Conservation (phyloP, 2,797 vertebrate genomes). For the Tympanoctomys barrerae region DNA sequence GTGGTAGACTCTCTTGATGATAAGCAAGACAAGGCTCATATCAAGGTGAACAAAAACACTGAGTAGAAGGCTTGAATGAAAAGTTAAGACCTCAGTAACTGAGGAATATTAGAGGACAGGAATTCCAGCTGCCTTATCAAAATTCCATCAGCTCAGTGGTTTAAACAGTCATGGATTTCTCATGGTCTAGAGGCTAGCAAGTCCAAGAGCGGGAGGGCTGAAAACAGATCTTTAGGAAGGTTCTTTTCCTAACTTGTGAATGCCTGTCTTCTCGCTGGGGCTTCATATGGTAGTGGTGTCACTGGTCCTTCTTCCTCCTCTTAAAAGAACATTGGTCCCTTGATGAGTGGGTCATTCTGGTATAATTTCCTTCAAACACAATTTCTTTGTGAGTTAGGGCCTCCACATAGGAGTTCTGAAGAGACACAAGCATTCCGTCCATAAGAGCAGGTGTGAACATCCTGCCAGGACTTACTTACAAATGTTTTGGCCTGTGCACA, state of each 20-base stretch:
- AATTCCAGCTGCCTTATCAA: not conserved
- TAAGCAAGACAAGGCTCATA: not conserved
- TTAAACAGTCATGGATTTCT: constrained; percentile 25
- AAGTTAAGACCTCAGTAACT: not conserved
- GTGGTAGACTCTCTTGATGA: not conserved
- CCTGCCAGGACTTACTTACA: not conserved
- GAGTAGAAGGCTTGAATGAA: not conserved
- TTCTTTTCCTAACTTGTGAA: not conserved
- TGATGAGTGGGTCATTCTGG: not conserved
- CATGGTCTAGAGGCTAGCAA: constrained; percentile 2
- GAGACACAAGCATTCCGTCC: not conserved
- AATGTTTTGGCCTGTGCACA: not conserved
- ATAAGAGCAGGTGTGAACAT: not conserved
- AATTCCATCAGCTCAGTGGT: not conserved
- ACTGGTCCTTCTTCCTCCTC: not conserved
- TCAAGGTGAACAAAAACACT: constrained; percentile 17
- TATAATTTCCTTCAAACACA: not conserved
- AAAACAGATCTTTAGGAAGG: not conserved
- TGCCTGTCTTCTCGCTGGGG: not conserved
- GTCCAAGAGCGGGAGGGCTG: not conserved
- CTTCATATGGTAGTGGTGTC: not conserved
- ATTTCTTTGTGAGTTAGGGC: not conserved
- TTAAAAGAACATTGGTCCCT: not conserved
- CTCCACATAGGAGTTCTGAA: not conserved
- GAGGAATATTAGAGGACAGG: not conserved